Base-by-base conservation (phyloP, 2,797 vertebrate species). In the Poeciliopsis paucimaculata region DNA sequence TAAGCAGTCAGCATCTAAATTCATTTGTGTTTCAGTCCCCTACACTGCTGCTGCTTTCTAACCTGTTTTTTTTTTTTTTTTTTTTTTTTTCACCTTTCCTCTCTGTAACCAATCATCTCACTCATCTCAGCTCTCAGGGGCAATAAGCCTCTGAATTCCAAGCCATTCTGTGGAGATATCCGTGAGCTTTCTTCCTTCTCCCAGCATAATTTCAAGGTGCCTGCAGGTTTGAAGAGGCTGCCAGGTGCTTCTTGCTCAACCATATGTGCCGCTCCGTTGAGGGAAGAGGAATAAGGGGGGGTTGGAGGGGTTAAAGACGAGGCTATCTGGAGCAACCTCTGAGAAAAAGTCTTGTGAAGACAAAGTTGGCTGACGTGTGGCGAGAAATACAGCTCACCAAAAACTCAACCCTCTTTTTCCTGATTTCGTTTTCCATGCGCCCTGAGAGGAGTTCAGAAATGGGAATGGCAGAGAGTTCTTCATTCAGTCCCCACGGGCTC, bases 231-330 rank as follows among this genome's bases (percentile, higher is more conserved):
- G 87, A 91, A 90, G 90, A 88, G 28, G 77, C 55, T 94, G 92
- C 93, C 94, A 93, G 92, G 92, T 93, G 88, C 92, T 93, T 88
- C 89, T 93, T 90, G 91, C 92, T 90, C 85, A 76, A 78, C 89
- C 89, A 77, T 87, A 90, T 88, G 89, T 89, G 90, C 89, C 88
- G 82, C 88, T 81, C 72, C 83, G 84, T 86, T 84, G 82, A 73
- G 79, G 81, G 82, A 76, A 85, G 64, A 79, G 45, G 43, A 45
- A 16, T 12, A 34, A 2, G 18, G 55, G 70, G 60, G 60, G 71
- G 71, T 4, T 41, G 49, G 53, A 75, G 41, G 62, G 70, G 81
- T 88, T 86, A 88, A 88, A 88, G 86, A 84, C 77, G 87, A 89
- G 84, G 81, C 85, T 86, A 85, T 90, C 91, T 95, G 94, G 92